A percentile compares a stretch with the other conserved stretches of the same genome.
These are phyloP conservation scores for Melinaea marsaeus DNA, from an alignment of 2,888 invertebrate species.

Conservation along the genomic window DNA sequence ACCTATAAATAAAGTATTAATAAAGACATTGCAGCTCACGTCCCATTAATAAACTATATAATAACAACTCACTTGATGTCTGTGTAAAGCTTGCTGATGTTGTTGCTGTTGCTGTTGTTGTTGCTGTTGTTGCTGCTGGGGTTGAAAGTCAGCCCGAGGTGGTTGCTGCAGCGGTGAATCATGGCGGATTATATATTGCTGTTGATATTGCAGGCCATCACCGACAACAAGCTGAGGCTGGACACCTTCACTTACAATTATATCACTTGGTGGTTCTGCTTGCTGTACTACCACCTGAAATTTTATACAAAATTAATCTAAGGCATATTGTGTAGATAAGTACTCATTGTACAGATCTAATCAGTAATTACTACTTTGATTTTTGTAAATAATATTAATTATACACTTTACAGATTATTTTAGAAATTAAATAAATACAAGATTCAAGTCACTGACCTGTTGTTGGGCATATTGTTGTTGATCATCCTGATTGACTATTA, in stretches of 20 bases:
- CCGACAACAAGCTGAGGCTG: slow-evolving; percentile 67
- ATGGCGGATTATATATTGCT: slow-evolving; percentile 72
- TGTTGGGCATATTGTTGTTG: slow-evolving; percentile 72
- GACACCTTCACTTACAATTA: slow-evolving; percentile 73
- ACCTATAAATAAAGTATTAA: slow-evolving; percentile 72
- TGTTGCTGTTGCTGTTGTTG: slow-evolving; percentile 53
- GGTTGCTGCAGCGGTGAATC: slow-evolving; percentile 57
- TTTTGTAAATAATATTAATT: neutral
- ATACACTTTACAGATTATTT: neutral
- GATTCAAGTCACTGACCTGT: slow-evolving; percentile 47
- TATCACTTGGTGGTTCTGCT: slow-evolving; percentile 74
- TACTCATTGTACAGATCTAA: too few species aligned
- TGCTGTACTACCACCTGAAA: slow-evolving; percentile 74
- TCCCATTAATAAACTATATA: neutral
- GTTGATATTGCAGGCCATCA: slow-evolving; percentile 70
- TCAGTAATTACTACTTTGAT: neutral
- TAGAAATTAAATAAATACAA: slow-evolving; percentile 3
- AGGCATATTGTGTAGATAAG: neutral
- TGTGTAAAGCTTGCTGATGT: slow-evolving; percentile 50
- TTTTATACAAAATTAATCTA: slow-evolving; percentile 16
- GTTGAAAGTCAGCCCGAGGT: slow-evolving; percentile 60
- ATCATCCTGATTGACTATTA: slow-evolving; percentile 72
- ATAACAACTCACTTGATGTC: slow-evolving; percentile 48
- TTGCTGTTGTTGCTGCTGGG: slow-evolving; percentile 48
- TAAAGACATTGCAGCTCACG: slow-evolving; percentile 22